A percentile compares a stretch with the other conserved stretches of the same genome.
Evolutionary conservation across 2,888 invertebrate genomes (phyloP).

Genomic region (Apoda limacodes): DNA sequence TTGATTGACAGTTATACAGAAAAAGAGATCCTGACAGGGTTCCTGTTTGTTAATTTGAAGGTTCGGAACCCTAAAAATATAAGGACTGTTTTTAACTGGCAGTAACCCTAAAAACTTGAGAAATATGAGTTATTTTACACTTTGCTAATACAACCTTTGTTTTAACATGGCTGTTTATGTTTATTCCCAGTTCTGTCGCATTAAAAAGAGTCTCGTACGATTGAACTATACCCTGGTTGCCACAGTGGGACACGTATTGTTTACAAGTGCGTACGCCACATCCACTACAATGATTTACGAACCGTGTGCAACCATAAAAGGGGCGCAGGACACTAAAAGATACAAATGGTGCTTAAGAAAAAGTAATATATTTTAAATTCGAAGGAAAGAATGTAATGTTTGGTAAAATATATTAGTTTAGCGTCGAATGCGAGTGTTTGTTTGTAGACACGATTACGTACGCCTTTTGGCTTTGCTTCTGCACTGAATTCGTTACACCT

Average conservation of each 20-base stretch:
- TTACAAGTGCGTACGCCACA: constrained; percentile 58
- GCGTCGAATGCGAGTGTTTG: constrained; percentile 58
- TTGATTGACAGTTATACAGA: too few relatives aligned
- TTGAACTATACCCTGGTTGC: too few relatives aligned
- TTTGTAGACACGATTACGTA: constrained; percentile 60
- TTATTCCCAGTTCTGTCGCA: too few relatives aligned
- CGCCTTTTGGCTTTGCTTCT: constrained; percentile 38
- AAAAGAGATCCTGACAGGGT: too few relatives aligned
- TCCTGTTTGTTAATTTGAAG: too few relatives aligned
- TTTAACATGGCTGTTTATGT: too few relatives aligned
- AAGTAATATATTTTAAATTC: constrained; percentile 66
- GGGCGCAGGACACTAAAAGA: constrained; percentile 65
- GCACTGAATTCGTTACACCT: constrained; percentile 14
- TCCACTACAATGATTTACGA: constrained; percentile 68
- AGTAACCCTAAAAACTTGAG: too few relatives aligned
- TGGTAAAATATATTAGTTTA: constrained; percentile 67
- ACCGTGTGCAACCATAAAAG: constrained; percentile 61
- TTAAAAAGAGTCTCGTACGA: too few relatives aligned
- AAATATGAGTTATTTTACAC: too few relatives aligned
- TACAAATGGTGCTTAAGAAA: constrained; percentile 70
- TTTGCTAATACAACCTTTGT: too few relatives aligned
- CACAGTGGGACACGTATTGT: constrained; percentile 51
- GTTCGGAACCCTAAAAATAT: too few relatives aligned
- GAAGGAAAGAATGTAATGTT: constrained; percentile 62
- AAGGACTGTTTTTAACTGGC: too few relatives aligned